Conservation (phyloP, 1,140 invertebrate genomes). For the Hesperophylax magnus region DNA sequence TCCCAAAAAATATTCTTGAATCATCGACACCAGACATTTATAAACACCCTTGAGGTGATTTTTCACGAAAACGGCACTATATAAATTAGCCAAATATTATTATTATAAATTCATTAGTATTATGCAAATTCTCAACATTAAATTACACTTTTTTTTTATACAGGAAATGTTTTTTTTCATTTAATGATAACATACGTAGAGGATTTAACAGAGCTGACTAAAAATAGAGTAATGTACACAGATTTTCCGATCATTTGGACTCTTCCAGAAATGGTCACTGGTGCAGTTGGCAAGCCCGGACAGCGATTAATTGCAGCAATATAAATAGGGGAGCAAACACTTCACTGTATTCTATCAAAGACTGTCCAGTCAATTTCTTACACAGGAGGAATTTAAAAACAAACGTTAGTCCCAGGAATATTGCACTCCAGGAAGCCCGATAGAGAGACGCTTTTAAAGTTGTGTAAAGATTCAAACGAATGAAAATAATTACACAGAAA, state of each 20-base stretch:
- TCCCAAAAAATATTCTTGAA: too few species aligned
- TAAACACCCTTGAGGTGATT: too few species aligned
- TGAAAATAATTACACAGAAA: conserved; percentile 94
- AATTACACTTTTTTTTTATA: too few species aligned
- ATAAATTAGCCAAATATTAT: background rate
- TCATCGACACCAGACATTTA: background rate
- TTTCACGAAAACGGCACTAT: too few species aligned
- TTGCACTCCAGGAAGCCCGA: conserved; percentile 88
- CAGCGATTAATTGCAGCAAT: conserved; percentile 88
- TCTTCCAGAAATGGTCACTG: conserved; percentile 59
- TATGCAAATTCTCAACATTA: background rate
- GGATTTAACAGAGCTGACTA: too few species aligned
- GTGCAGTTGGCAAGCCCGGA: conserved; percentile 91
- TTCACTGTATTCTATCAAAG: conserved; percentile 90
- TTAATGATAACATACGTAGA: too few species aligned
- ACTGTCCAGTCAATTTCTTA: conserved; percentile 86
- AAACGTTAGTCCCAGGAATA: conserved; percentile 88
- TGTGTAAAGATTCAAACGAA: conserved; percentile 89
- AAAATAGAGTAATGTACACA: too few species aligned
- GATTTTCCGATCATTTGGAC: too few species aligned
- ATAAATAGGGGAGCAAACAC: conserved; percentile 94
- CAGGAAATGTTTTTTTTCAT: too few species aligned
- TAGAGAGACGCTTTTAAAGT: conserved; percentile 84
- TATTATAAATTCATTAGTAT: background rate
- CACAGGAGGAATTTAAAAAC: conserved; percentile 94